Evolutionary conservation across 2,888 invertebrate genomes (phyloP).

Genomic region (Drosophila macrospina): DNA sequence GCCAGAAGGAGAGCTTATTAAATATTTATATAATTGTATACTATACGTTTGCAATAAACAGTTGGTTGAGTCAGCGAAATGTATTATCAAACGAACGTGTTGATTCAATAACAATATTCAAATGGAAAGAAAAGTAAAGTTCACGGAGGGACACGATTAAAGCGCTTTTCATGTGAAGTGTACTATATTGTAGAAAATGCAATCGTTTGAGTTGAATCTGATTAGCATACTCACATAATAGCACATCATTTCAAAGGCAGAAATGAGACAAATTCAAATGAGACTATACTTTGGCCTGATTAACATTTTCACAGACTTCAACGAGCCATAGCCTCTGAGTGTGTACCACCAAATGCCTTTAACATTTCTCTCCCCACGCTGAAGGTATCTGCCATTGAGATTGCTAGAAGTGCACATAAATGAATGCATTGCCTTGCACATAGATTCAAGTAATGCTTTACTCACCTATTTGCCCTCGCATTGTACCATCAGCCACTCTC

Average conservation of each 20-base stretch:
- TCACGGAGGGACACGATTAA: background rate
- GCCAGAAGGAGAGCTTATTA: too few relatives aligned
- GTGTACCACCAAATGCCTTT: slow-evolving; percentile 53
- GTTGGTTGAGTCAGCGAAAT: background rate
- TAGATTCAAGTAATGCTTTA: background rate
- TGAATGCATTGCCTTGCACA: background rate
- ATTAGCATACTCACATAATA: slow-evolving; percentile 39
- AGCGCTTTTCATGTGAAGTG: background rate
- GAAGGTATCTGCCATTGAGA: slow-evolving; percentile 47
- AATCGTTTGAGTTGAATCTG: too few relatives aligned
- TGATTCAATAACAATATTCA: background rate
- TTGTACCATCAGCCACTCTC: slow-evolving; percentile 54
- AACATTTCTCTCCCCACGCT: slow-evolving; percentile 13
- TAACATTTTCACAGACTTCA: slow-evolving; percentile 47
- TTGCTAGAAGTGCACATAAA: slow-evolving; percentile 26
- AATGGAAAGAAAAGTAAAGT: background rate
- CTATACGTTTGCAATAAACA: too few relatives aligned
- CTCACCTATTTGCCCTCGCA: slow-evolving; percentile 42
- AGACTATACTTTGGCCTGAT: slow-evolving; percentile 44
- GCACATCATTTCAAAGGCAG: background rate
- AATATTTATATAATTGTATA: background rate
- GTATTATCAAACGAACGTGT: too few relatives aligned
- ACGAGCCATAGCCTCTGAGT: slow-evolving; percentile 22
- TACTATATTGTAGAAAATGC: background rate
- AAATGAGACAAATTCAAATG: background rate